Evolutionary conservation across 2,113 vertebrate genomes (phyloP).

Genomic region (Apodemus speciosus): DNA sequence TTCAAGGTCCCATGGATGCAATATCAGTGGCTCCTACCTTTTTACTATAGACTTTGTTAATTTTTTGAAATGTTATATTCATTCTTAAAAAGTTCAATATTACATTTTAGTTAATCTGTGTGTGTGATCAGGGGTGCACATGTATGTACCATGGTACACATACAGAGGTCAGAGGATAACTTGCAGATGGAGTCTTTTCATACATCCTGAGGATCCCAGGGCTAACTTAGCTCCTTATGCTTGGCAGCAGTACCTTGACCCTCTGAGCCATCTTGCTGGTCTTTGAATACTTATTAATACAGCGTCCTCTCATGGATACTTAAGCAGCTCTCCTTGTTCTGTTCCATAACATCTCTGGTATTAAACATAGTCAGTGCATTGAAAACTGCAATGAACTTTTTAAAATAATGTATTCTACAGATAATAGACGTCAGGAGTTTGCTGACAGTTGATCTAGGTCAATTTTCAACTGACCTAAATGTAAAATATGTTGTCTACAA

Average conservation of each 20-base stretch:
- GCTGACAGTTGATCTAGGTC: neutral
- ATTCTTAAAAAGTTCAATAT: neutral
- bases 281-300: neutral
- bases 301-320: neutral
- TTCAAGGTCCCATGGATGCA: neutral
- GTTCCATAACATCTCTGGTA: neutral
- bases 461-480: neutral
- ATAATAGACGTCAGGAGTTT: slow-evolving; percentile 42
- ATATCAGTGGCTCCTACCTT: neutral
- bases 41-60: neutral
- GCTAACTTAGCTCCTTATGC: neutral
- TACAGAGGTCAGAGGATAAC: neutral
- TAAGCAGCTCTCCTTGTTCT: neutral
- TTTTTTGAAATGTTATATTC: neutral
- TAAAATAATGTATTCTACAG: slow-evolving; percentile 22
- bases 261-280: neutral
- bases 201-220: too few relatives aligned
- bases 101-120: neutral
- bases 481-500: slow-evolving; percentile 28
- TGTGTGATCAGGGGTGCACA: too few relatives aligned
- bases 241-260: too few relatives aligned
- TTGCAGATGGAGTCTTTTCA: neutral
- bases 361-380: neutral
- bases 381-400: neutral
- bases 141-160: neutral